Conservation (phyloP, 2,113 vertebrate genomes). For the Sphyrna mokarran region DNA sequence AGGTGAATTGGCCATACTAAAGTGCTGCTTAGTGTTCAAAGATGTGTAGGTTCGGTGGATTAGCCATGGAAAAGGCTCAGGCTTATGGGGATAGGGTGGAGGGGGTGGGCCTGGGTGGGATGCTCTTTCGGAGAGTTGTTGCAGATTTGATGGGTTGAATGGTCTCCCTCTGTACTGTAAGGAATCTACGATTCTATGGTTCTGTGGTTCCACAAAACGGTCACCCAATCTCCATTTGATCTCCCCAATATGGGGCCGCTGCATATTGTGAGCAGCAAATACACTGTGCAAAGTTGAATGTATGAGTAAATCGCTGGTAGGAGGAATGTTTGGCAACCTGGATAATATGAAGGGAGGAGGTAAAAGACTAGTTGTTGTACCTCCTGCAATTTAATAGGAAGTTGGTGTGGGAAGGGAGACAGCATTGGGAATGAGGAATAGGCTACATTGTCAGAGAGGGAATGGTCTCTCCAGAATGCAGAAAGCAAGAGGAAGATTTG, state of each 20-base stretch:
- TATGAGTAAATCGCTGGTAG: not conserved
- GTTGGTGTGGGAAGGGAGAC: not conserved
- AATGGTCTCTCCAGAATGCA: not conserved
- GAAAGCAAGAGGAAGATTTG: not conserved
- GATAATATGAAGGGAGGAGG: not conserved
- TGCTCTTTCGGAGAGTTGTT: no score
- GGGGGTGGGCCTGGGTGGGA: no score
- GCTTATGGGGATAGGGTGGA: no score
- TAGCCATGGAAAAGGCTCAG: no score
- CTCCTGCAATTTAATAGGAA: not conserved
- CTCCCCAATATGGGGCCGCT: not conserved
- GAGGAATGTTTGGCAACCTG: not conserved
- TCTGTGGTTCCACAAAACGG: not conserved
- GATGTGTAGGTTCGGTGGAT: no score
- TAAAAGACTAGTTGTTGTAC: not conserved
- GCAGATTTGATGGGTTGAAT: no score
- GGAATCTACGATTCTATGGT: no score
- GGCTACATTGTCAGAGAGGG: not conserved
- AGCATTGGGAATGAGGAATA: not conserved
- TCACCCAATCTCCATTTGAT: not conserved
- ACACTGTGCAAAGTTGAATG: not conserved
- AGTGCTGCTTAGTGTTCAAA: no score
- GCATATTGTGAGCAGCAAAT: no score
- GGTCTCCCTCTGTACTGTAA: no score
- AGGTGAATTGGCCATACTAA: no score